Evolutionary conservation across 2,888 invertebrate genomes (phyloP).

Genomic region (Brachylomia viminalis): DNA sequence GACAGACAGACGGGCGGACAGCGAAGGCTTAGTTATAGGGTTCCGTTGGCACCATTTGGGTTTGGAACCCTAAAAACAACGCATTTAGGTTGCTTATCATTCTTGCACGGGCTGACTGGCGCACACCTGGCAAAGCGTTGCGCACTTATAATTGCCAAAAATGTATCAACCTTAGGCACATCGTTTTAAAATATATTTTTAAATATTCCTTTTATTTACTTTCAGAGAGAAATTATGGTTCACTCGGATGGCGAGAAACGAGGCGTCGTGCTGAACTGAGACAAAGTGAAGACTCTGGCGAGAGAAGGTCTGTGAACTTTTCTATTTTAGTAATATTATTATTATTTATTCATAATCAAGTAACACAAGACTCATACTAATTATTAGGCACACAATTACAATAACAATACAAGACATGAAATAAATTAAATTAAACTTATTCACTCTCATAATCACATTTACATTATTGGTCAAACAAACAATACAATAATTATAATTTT

Average conservation of each 20-base stretch:
- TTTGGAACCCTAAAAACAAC: too few relatives aligned
- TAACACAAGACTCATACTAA: too few relatives aligned
- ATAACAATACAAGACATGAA: too few relatives aligned
- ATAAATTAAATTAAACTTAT: too few relatives aligned
- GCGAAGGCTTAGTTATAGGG: too few relatives aligned
- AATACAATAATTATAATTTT: too few relatives aligned
- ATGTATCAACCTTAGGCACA: neutral
- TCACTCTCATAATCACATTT: too few relatives aligned
- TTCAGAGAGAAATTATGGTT: constrained; percentile 88
- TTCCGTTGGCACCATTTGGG: too few relatives aligned
- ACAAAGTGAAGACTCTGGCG: constrained; percentile 90
- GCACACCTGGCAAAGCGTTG: neutral
- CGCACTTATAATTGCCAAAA: neutral
- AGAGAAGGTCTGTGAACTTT: constrained; percentile 75
- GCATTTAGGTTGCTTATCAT: neutral
- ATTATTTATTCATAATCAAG: too few relatives aligned
- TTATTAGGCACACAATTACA: too few relatives aligned
- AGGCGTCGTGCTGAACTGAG: constrained; percentile 91
- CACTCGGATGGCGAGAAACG: constrained; percentile 87
- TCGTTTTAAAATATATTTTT: neutral
- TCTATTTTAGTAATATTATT: neutral
- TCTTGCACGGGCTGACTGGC: neutral
- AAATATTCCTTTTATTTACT: constrained; percentile 35
- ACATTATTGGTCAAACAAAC: too few relatives aligned
- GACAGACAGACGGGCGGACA: too few relatives aligned